Percentiles rank a stretch among this genome's conserved stretches.
Conservation (phyloP, 2,113 vertebrate species). For the Benitochromis conjunctus region DNA sequence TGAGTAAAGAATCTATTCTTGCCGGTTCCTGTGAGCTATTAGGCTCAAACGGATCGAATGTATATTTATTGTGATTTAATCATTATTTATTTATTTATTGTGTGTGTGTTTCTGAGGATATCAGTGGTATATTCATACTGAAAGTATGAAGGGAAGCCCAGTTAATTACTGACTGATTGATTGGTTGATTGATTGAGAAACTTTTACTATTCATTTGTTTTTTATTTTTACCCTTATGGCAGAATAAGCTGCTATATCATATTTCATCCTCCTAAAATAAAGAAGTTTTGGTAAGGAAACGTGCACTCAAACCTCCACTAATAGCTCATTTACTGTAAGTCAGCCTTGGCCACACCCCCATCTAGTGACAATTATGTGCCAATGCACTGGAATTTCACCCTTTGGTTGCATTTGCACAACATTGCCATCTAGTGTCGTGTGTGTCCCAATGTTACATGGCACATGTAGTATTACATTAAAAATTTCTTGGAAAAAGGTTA, state of each 20-base stretch:
- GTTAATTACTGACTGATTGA: not conserved
- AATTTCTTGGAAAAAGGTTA: not conserved
- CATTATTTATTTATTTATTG: not conserved
- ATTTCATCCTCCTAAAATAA: not conserved
- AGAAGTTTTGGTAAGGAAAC: not conserved
- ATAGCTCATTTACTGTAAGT: not conserved
- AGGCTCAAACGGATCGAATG: not conserved
- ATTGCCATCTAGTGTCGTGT: not conserved
- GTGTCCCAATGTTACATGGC: not conserved
- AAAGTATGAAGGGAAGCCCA: not conserved
- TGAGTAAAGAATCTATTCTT: not conserved
- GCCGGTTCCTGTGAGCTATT: not conserved
- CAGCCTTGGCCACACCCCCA: constrained; percentile 5
- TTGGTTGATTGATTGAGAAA: not conserved
- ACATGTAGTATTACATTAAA: not conserved
- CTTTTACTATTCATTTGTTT: not conserved
- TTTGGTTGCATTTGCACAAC: not conserved
- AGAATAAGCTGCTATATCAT: not conserved
- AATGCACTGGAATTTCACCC: not conserved
- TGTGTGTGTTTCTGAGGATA: not conserved
- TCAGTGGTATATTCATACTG: not conserved
- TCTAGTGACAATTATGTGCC: constrained; percentile 4
- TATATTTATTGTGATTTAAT: not conserved
- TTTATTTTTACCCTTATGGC: not conserved
- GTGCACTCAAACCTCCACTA: not conserved